Conservation (phyloP, 2,888 invertebrate genomes). For the Patella ulyssiponensis region DNA sequence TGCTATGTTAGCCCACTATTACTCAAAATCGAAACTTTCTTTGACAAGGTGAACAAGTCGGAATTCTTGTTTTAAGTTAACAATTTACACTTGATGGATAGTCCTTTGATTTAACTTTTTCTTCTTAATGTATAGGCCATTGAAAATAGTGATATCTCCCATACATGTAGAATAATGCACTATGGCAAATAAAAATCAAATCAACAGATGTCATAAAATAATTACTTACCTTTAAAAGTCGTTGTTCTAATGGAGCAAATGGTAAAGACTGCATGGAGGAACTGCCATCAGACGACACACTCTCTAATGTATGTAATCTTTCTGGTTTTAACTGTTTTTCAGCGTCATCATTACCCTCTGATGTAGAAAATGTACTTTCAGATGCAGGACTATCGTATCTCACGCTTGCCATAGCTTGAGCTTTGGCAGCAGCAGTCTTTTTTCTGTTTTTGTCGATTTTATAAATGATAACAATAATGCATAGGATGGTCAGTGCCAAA, state of each 20-base stretch:
- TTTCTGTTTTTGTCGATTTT: neutral
- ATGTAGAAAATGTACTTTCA: neutral
- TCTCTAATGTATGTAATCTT: neutral
- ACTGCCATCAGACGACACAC: constrained; percentile 1
- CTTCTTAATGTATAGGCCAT: too few relatives aligned
- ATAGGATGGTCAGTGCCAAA: neutral
- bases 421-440: neutral
- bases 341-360: constrained; percentile 1
- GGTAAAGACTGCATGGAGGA: neutral
- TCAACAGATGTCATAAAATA: neutral
- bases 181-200: too few relatives aligned
- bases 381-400: constrained; percentile 3
- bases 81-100: too few relatives aligned
- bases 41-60: too few relatives aligned
- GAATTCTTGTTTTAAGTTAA: too few relatives aligned
- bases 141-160: too few relatives aligned
- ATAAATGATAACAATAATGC: neutral
- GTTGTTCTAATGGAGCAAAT: neutral
- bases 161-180: too few relatives aligned
- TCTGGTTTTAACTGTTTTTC: constrained; percentile 3
- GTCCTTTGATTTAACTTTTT: too few relatives aligned
- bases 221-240: neutral
- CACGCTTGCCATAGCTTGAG: neutral
- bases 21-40: too few relatives aligned
- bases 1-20: too few relatives aligned